Base-by-base conservation (phyloP, 1,140 invertebrate genomes). In the Dendroctonus valens region DNA sequence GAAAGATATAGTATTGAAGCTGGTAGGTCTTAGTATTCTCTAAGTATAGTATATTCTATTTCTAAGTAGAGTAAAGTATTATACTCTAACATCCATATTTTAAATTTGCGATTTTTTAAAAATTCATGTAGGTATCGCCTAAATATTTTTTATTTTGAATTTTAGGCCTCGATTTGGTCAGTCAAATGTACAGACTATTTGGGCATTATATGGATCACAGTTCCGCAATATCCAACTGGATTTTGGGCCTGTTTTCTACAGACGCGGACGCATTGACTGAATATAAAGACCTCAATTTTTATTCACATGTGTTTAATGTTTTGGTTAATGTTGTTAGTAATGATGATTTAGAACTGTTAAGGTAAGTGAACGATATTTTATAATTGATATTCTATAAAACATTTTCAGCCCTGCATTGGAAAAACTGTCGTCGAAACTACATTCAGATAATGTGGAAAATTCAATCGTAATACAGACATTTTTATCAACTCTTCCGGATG, bases 131-230 rank as follows among this genome's bases (percentile, higher is more conserved):
- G 26, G 26, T 26, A 3, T 26, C 26, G 26, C 26, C 26, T 26
- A 26, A 26, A 1, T 26, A 2, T 2, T 26, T 26, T 26, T 26
- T 26, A 26, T 26, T 26, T 26, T 26, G 3, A 26, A 7, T 58
- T 58, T 41, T 55, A 53, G 67, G 69, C 38, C 8, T 69, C 5
- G 42, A 66, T 14, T 65, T 70, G 41, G 49, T 70, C 5, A 50
- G 40, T n/a, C 9, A 52, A 57, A 50, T 68, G 7, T 52, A 39
- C 44, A 55, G 50, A 39, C 37, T 65, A 5, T 59, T 61, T 8
- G 67, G 2, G 7, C 6, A 46, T 39, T 26, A 42, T 46, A 39
- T 12, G 26, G 2, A 26, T 26, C 26, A 26, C 26, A 26, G 26
- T 26, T 26, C 26, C 26, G 3, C 26, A 26, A 26, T 26, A 26